Evolutionary conservation across 2,888 invertebrate genomes (phyloP).

Genomic region (Sylvicola cinctus): DNA sequence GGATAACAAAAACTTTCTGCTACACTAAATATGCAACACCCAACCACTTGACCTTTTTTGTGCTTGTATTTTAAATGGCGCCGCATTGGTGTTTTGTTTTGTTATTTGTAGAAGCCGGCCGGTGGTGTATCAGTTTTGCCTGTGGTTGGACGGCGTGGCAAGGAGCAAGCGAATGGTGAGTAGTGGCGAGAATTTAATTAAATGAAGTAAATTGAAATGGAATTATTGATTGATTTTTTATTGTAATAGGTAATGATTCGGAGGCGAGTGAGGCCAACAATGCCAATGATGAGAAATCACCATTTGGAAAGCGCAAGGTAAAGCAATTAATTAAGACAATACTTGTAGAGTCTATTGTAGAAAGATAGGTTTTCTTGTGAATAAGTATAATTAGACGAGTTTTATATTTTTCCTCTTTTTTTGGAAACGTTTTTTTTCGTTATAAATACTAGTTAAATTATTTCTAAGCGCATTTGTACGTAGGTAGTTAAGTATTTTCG

Average conservation of each 20-base stretch:
- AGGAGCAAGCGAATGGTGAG: conserved; percentile 29
- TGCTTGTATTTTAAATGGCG: not conserved
- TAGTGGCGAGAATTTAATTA: not conserved
- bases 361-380: too few species aligned
- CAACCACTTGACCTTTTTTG: too few species aligned
- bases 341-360: not conserved
- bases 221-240: conserved; percentile 8
- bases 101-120: conserved; percentile 47
- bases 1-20: too few species aligned
- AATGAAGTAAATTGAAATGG: not conserved
- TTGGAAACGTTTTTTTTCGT: too few species aligned
- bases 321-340: not conserved
- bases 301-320: conserved; percentile 12
- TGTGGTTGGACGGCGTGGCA: conserved; percentile 32
- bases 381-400: too few species aligned
- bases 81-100: not conserved
- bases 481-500: too few species aligned
- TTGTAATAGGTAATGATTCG: conserved; percentile 28
- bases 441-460: too few species aligned
- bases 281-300: conserved; percentile 27
- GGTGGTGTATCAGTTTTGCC: conserved; percentile 73
- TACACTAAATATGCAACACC: too few species aligned
- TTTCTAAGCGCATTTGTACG: too few species aligned
- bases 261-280: conserved; percentile 27
- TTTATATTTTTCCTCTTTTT: too few species aligned